Percentiles rank a stretch among this genome's conserved stretches.
These are phyloP conservation scores for Entomobrya proxima DNA, from an alignment of 2,888 invertebrate species.

Conservation along the genomic window DNA sequence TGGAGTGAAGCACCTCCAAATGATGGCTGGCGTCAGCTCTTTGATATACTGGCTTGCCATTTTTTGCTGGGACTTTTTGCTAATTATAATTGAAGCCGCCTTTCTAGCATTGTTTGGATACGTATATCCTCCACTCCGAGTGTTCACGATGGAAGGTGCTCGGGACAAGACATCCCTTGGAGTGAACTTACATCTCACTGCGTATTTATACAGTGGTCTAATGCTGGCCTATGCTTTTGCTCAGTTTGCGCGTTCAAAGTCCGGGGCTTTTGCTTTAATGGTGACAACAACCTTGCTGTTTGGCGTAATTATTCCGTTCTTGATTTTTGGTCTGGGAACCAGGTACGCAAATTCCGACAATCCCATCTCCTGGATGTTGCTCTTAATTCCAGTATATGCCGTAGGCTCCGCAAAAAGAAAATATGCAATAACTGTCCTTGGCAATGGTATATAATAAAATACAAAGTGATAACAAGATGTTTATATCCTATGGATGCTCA, in stretches of 20 bases:
- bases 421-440: not conserved
- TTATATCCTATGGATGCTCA: not conserved
- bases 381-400: constrained; percentile 1
- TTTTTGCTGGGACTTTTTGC: constrained; percentile 78
- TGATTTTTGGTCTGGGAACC: not conserved
- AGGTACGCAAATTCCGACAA: not conserved
- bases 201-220: not conserved
- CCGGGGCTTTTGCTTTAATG: constrained; percentile 79
- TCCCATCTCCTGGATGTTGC: not conserved
- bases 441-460: too few relatives aligned
- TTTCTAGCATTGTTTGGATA: not conserved
- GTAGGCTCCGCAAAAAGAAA: constrained; percentile 6
- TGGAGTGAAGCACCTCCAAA: constrained; percentile 77
- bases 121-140: not conserved
- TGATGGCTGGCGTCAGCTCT: constrained; percentile 77
- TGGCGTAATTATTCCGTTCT: constrained; percentile 34
- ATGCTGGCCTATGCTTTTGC: constrained; percentile 81
- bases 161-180: not conserved
- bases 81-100: constrained; percentile 76
- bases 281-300: constrained; percentile 2
- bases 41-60: constrained; percentile 78
- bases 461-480: not conserved
- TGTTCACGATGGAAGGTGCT: not conserved
- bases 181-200: not conserved
- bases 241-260: constrained; percentile 79